Conservation (phyloP, 2,113 vertebrate species). For the Upupa epops region DNA sequence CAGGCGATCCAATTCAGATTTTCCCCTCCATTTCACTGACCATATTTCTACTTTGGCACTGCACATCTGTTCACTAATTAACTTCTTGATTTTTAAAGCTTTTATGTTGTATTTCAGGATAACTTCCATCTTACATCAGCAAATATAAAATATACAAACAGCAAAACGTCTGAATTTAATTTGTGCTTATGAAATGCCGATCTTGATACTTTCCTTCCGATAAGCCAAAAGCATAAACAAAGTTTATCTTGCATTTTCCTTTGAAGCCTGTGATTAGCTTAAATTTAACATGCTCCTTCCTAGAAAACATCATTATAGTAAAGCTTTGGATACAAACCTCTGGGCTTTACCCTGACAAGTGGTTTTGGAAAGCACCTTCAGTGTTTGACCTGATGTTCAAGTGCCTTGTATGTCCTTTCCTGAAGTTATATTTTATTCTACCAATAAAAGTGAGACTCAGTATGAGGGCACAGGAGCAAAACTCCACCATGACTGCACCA, state of each 20-base stretch:
- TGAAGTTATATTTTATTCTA: not conserved
- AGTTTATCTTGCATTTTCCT: not conserved
- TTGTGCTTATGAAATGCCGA: not conserved
- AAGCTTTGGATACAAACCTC: not conserved
- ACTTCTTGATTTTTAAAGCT: not conserved
- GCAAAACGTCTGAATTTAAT: no score
- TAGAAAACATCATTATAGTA: not conserved
- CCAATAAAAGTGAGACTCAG: not conserved
- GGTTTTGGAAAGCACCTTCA: not conserved
- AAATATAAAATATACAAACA: no score
- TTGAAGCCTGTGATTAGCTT: not conserved
- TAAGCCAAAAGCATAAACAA: not conserved
- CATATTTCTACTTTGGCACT: not conserved
- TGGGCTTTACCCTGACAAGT: not conserved
- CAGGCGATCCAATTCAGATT: not conserved
- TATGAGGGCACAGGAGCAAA: not conserved
- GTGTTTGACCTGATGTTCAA: not conserved
- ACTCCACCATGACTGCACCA: not conserved
- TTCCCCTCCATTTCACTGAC: not conserved
- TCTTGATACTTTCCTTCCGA: rapidly evolving
- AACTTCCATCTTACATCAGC: not conserved
- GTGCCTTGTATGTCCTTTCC: not conserved
- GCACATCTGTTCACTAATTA: not conserved
- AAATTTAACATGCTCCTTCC: not conserved
- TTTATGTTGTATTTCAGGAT: not conserved